phyloP scores from a whole-genome alignment of 2,797 vertebrate species.

The Acrossocheilus wenchowensis region DNA sequence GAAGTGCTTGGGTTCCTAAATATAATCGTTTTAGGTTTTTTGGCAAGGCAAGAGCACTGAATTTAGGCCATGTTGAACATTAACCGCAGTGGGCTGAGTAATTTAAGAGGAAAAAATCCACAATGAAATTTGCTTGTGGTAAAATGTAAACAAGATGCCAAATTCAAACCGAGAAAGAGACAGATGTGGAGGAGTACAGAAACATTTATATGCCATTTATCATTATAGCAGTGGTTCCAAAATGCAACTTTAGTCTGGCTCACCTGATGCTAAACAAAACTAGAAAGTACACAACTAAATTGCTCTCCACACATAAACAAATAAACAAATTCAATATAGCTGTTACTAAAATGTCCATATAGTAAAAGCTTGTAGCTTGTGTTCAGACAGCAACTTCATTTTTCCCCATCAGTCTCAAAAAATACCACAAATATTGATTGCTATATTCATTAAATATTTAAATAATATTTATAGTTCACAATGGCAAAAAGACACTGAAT shows the following conservation, averaged over 20 bases:
- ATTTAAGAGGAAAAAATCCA: constrained; percentile 6
- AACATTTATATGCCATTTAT: neutral
- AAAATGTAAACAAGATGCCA: constrained; percentile 3
- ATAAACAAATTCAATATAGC: neutral
- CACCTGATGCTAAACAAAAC: constrained; percentile 5
- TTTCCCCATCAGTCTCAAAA: neutral
- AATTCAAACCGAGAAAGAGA: constrained; percentile 9
- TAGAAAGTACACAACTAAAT: neutral
- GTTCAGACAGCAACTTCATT: neutral
- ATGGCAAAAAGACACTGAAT: neutral
- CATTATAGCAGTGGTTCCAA: neutral
- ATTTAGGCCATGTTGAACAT: constrained; percentile 10
- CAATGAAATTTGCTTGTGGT: constrained; percentile 11
- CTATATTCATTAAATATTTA: neutral
- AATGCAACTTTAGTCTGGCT: neutral
- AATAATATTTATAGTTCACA: neutral
- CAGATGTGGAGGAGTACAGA: neutral
- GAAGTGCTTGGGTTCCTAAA: neutral
- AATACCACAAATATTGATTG: neutral
- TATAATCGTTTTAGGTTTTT: neutral
- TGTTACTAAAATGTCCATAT: no score
- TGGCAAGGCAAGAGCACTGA: neutral
- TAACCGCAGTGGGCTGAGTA: neutral
- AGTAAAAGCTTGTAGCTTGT: neutral
- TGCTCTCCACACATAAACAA: neutral